These are phyloP conservation scores for Lepilemur septentrionalis DNA, from an alignment of 2,797 vertebrate genomes.

Conservation along the genomic window DNA sequence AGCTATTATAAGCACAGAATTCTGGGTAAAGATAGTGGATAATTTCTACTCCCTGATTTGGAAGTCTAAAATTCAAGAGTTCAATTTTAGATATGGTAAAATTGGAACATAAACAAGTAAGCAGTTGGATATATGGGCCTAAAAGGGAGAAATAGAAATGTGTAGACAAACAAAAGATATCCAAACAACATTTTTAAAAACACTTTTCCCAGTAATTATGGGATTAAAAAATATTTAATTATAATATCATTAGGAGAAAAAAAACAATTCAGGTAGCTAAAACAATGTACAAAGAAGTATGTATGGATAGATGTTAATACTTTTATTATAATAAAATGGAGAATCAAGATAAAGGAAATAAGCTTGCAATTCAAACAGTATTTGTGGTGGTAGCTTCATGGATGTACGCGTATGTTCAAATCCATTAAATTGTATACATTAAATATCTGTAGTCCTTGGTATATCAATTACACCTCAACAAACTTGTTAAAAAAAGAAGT, in stretches of 20 bases:
- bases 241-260: background rate
- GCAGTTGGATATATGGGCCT: background rate
- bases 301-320: background rate
- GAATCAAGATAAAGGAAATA: background rate
- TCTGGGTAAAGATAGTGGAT: background rate
- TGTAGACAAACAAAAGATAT: background rate
- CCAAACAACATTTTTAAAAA: background rate
- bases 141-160: background rate
- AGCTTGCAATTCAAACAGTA: background rate
- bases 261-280: background rate
- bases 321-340: background rate
- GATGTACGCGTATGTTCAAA: background rate
- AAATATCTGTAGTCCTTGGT: background rate
- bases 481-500: background rate
- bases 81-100: background rate
- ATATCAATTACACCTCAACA: background rate
- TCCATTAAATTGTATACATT: background rate
- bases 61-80: constrained; percentile 41
- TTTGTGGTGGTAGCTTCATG: background rate
- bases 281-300: background rate
- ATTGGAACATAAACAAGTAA: background rate
- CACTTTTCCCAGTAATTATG: background rate
- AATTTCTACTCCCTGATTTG: background rate
- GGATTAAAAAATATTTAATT: background rate
- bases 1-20: background rate